Evolutionary conservation across 2,113 vertebrate species (phyloP), one percentile per base, ranked within the genome.

Genomic region (Phrynosoma blainvillii): DNA sequence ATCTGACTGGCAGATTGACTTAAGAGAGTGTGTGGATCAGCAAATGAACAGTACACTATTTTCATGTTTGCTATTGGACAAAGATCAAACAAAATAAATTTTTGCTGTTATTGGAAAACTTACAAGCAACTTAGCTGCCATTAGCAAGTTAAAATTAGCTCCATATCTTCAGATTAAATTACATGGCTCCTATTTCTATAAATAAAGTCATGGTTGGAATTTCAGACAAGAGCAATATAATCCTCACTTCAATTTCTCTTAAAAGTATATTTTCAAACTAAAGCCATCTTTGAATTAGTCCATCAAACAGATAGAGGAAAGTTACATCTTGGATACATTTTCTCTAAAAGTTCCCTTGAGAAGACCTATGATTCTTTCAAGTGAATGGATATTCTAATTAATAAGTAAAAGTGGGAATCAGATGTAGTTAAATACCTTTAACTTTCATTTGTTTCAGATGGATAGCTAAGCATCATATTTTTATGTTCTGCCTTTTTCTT

Each of bases 401-500:
- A 78, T 78, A 18, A 40, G 27, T 20, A 47, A 36, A 85, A 12
- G 27, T 27, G 16, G n/a, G 18, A 66, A n/a, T 32, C 75, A 47
- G 62, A 27, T 73, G 52, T 66, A 66, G 18, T 47, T 32, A 78
- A 74, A 5, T 36, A 42, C 10, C 30, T 78, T 42, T 65, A 27
- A 42, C 3, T 73, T 56, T 21, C n/a, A 66, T 36, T 6, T 23
- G 8, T 32, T 86, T 54, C 32, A 84, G 18, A 25, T 21, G 12
- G 70, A 36, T 68, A 13, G 20, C 18, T 32, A 71, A 79, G 75
- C 66, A 27, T 20, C 59, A 65, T 66, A 14, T 78, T 93, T 87
- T 83, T 73, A 85, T 62, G 9, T 10, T n/a, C 4, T 56, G n/a
- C 14, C 23, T 40, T 93, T 90, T 87, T 90, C 85, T 78, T 86